phyloP scores from a whole-genome alignment of 2,797 vertebrate species.

The Sciaenops ocellatus region DNA sequence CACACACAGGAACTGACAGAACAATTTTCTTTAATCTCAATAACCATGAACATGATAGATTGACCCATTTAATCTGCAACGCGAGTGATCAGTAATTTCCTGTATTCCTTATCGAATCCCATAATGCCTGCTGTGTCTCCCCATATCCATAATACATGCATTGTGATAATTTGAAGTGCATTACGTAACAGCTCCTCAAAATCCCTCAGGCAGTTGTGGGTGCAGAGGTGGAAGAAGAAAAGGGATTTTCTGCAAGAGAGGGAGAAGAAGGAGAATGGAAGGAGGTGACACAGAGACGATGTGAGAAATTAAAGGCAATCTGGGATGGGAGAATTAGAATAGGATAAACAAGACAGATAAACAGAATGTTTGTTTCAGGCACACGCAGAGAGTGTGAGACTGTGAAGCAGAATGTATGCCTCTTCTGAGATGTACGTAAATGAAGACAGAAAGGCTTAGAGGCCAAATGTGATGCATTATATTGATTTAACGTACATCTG shows the following conservation, averaged over 20 bases:
- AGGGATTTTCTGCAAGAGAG: slow-evolving; percentile 64
- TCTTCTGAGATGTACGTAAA: slow-evolving; percentile 34
- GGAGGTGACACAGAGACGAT: slow-evolving; percentile 60
- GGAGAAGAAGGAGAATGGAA: slow-evolving; percentile 55
- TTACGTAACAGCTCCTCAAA: slow-evolving; percentile 79
- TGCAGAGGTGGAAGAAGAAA: slow-evolving; percentile 72
- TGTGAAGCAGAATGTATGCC: slow-evolving; percentile 19
- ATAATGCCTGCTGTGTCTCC: slow-evolving; percentile 45
- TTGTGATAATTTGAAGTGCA: slow-evolving; percentile 77
- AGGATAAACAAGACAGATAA: slow-evolving; percentile 49
- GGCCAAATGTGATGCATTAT: slow-evolving; percentile 34
- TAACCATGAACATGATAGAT: slow-evolving; percentile 58
- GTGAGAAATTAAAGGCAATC: slow-evolving; percentile 66
- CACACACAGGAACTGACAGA: slow-evolving; percentile 45
- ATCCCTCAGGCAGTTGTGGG: slow-evolving; percentile 69
- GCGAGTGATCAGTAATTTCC: slow-evolving; percentile 62
- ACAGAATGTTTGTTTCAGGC: slow-evolving; percentile 57
- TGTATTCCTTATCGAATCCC: slow-evolving; percentile 63
- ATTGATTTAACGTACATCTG: slow-evolving; percentile 10
- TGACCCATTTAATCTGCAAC: slow-evolving; percentile 70
- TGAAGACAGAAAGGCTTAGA: slow-evolving; percentile 44
- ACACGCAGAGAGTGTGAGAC: slow-evolving; percentile 14
- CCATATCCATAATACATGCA: slow-evolving; percentile 70
- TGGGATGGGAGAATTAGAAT: slow-evolving; percentile 57
- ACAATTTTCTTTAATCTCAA: slow-evolving; percentile 65